These are phyloP conservation scores for Platypus cylindrus DNA, from an alignment of 2,888 invertebrate species.

Conservation along the genomic window DNA sequence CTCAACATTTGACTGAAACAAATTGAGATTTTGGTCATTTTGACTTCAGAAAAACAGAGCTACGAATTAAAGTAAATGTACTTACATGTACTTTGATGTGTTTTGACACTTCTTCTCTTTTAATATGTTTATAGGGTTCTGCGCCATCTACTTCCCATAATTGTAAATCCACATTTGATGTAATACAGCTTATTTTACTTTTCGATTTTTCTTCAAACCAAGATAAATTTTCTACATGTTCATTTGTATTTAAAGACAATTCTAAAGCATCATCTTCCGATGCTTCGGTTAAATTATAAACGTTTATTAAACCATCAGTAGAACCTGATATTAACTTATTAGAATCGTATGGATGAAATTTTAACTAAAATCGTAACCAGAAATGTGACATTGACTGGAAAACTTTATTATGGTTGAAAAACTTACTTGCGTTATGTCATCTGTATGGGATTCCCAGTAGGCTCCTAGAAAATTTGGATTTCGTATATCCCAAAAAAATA, in stretches of 20 bases:
- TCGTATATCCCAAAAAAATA: slow-evolving; percentile 73
- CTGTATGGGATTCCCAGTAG: slow-evolving; percentile 73
- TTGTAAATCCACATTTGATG: slow-evolving; percentile 58
- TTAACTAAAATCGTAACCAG: slow-evolving; percentile 36
- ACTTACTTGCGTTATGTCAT: slow-evolving; percentile 61
- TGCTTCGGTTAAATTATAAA: slow-evolving; percentile 61
- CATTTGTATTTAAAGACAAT: slow-evolving; percentile 66
- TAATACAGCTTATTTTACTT: slow-evolving; percentile 50
- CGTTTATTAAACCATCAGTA: slow-evolving; percentile 72
- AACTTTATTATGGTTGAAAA: too few relatives aligned
- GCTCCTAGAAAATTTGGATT: slow-evolving; percentile 52
- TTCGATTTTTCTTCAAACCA: slow-evolving; percentile 40
- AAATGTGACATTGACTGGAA: not conserved
- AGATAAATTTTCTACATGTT: slow-evolving; percentile 53
- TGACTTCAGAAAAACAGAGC: not conserved
- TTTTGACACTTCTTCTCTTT: slow-evolving; percentile 45
- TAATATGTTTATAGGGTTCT: slow-evolving; percentile 44
- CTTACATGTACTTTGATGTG: slow-evolving; percentile 38
- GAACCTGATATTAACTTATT: slow-evolving; percentile 63
- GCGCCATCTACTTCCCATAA: slow-evolving; percentile 54
- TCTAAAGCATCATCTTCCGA: slow-evolving; percentile 70
- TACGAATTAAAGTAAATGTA: not conserved
- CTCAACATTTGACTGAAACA: slow-evolving; percentile 43
- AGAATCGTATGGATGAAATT: slow-evolving; percentile 56
- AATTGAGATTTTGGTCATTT: slow-evolving; percentile 7